Evolutionary conservation across 2,113 vertebrate species (phyloP).

Genomic region (Brachyhypopomus gauderio): DNA sequence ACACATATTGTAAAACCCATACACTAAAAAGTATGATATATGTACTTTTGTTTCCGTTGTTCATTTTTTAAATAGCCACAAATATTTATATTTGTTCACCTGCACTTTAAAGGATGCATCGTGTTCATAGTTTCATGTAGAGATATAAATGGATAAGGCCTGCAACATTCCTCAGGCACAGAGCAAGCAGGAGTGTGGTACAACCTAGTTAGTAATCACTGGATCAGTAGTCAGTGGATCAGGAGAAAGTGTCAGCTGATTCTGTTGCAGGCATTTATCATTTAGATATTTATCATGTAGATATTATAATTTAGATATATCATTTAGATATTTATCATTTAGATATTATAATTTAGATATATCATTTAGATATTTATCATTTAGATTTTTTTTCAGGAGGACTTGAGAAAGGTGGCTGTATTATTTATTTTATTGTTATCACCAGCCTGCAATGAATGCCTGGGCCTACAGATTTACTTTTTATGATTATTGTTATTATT

Average conservation of each 20-base stretch:
- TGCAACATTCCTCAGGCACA: not conserved
- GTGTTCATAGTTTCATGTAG: not conserved
- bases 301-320: too few relatives aligned
- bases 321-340: too few relatives aligned
- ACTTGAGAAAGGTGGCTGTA: not conserved
- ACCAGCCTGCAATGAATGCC: not conserved
- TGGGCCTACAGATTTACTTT: not conserved
- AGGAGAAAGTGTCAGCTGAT: too few relatives aligned
- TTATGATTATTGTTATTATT: too few relatives aligned
- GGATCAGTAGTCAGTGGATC: too few relatives aligned
- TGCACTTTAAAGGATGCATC: not conserved
- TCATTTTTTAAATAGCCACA: not conserved
- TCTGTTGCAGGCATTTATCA: too few relatives aligned
- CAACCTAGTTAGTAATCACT: not conserved
- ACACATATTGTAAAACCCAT: not conserved
- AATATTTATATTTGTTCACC: constrained; percentile 8
- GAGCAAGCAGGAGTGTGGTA: not conserved
- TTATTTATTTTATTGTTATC: not conserved
- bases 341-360: too few relatives aligned
- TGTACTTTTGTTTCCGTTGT: not conserved
- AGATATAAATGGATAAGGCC: not conserved
- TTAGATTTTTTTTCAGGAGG: not conserved
- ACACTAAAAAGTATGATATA: constrained; percentile 10
- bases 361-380: too few relatives aligned
- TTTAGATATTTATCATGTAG: too few relatives aligned